These are phyloP conservation scores for Orchestes rusci DNA, from an alignment of 2,888 invertebrate genomes.

Conservation along the genomic window DNA sequence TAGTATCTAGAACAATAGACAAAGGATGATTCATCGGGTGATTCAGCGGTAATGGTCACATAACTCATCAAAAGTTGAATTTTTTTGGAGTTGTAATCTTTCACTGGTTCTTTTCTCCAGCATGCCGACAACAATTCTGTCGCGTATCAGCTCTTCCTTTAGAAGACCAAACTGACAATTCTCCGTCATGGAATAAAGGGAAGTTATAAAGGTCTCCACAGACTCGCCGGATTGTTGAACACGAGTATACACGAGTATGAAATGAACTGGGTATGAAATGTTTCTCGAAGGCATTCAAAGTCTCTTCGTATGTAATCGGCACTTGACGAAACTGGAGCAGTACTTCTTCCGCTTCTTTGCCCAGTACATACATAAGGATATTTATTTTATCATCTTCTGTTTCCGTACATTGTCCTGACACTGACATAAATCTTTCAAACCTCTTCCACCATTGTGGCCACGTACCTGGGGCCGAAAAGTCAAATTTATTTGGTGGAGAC, in stretches of 20 bases:
- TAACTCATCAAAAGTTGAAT: neutral
- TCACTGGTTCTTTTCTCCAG: conserved; percentile 21
- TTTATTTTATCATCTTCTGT: neutral
- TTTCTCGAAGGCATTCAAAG: neutral
- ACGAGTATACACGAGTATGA: too few species aligned
- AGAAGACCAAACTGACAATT: conserved; percentile 12
- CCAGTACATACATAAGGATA: neutral
- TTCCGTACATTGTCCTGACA: too few species aligned
- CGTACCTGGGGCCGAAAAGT: too few species aligned
- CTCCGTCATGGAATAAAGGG: neutral
- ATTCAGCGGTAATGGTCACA: too few species aligned
- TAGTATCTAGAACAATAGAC: too few species aligned
- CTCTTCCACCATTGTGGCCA: too few species aligned
- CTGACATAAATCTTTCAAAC: too few species aligned
- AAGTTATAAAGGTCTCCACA: neutral
- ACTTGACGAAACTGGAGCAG: too few species aligned
- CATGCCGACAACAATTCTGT: conserved; percentile 31
- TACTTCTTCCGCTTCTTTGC: too few species aligned
- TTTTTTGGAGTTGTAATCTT: neutral
- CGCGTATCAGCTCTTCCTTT: conserved; percentile 30
- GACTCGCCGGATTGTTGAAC: neutral
- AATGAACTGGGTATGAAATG: conserved; percentile 2
- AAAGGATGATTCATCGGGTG: too few species aligned
- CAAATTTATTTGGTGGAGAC: too few species aligned
- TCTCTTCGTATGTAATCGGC: too few species aligned